A percentile compares a stretch with the other conserved stretches of the same genome.
phyloP scores from a whole-genome alignment of 2,888 invertebrate genomes.

The Ornithoptera alexandrae region DNA sequence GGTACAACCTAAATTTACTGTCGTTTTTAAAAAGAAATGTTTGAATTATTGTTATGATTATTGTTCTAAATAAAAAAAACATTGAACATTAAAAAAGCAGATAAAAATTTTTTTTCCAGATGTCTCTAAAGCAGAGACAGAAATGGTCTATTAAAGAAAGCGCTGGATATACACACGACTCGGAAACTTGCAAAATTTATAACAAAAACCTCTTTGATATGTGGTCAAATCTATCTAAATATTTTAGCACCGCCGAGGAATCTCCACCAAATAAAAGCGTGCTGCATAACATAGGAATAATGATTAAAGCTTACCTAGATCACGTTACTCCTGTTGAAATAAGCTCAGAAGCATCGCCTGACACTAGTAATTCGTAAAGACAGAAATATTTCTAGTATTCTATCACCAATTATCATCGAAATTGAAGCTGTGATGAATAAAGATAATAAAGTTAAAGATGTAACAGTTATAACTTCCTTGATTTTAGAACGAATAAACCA shows the following conservation, averaged over 20 bases:
- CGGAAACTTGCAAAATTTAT: slow-evolving; percentile 21
- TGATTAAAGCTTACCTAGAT: slow-evolving; percentile 29
- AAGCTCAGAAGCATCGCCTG: background rate
- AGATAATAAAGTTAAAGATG: slow-evolving; percentile 1
- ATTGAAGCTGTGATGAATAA: slow-evolving; percentile 7
- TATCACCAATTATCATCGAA: slow-evolving; percentile 15
- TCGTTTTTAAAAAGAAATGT: too few relatives aligned
- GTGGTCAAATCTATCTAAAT: slow-evolving; percentile 26
- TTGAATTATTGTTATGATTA: too few relatives aligned
- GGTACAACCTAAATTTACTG: too few relatives aligned
- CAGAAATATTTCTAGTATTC: slow-evolving; percentile 7
- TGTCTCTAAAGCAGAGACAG: slow-evolving; percentile 4
- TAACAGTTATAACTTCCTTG: background rate
- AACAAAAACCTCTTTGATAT: slow-evolving; percentile 16
- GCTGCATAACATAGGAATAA: slow-evolving; percentile 25
- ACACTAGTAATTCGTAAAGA: slow-evolving; percentile 1
- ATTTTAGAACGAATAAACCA: slow-evolving; percentile 8
- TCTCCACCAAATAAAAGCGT: slow-evolving; percentile 25
- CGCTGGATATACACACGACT: slow-evolving; percentile 26
- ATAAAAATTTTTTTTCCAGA: slow-evolving; percentile 11
- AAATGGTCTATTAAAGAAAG: slow-evolving; percentile 21
- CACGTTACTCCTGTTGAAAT: slow-evolving; percentile 20
- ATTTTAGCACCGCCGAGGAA: slow-evolving; percentile 9
- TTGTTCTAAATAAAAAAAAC: background rate
- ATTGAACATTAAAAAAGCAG: background rate